Evolutionary conservation across 2,888 invertebrate genomes (phyloP).

Genomic region (Archaeoteleia sp.): DNA sequence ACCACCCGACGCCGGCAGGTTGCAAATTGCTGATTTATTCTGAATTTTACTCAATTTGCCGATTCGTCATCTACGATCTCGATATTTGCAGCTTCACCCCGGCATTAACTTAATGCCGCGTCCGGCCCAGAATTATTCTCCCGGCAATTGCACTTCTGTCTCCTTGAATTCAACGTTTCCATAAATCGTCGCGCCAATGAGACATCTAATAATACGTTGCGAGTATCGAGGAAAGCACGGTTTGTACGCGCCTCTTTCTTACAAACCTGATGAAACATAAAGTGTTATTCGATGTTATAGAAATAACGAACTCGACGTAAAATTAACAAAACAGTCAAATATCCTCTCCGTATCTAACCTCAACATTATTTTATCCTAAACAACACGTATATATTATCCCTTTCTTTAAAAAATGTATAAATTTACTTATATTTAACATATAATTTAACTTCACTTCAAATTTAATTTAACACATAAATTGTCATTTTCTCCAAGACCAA

Average conservation of each 20-base stretch:
- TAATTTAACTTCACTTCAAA: too few relatives aligned
- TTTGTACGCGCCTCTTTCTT: background rate
- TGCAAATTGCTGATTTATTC: conserved; percentile 14
- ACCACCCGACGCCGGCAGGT: background rate
- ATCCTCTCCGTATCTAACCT: too few relatives aligned
- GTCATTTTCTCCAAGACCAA: too few relatives aligned
- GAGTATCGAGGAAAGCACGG: conserved; percentile 21
- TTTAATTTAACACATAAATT: too few relatives aligned
- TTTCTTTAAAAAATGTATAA: too few relatives aligned
- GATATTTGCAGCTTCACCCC: conserved; percentile 31
- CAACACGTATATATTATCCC: too few relatives aligned
- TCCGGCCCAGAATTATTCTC: conserved; percentile 4
- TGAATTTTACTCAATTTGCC: conserved; percentile 11
- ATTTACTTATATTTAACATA: too few relatives aligned
- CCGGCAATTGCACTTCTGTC: conserved; percentile 42
- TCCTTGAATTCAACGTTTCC: conserved; percentile 43
- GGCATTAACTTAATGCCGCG: conserved; percentile 37
- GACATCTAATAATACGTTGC: conserved; percentile 48
- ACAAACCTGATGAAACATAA: too few relatives aligned
- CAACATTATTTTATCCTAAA: too few relatives aligned
- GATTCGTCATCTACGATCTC: conserved; percentile 28
- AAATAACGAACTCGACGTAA: too few relatives aligned
- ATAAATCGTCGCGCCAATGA: conserved; percentile 50
- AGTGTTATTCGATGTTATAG: too few relatives aligned
- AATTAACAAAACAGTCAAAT: too few relatives aligned